Conservation (phyloP, 2,888 invertebrate genomes). For the Tipula unca region DNA sequence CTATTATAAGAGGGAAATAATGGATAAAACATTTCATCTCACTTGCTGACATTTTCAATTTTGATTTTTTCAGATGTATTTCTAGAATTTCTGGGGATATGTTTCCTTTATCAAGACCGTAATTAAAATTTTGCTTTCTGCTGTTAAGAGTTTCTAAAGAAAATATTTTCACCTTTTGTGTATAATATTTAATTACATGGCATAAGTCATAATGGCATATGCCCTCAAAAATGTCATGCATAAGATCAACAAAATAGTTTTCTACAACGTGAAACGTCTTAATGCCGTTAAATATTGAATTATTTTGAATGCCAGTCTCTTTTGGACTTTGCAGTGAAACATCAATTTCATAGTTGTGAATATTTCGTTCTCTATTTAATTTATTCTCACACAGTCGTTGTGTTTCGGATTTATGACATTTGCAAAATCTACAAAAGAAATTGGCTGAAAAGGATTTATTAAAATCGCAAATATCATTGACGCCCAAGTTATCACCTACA, state of each 20-base stretch:
- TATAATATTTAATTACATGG: constrained; percentile 8
- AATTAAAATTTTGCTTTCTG: constrained; percentile 17
- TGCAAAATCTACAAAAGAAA: constrained; percentile 4
- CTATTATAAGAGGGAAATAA: constrained; percentile 26
- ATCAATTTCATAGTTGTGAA: not conserved
- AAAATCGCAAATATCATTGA: not conserved
- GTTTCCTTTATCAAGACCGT: not conserved
- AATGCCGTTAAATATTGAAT: not conserved
- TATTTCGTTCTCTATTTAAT: not conserved
- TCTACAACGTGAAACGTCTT: not conserved
- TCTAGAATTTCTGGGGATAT: constrained; percentile 18
- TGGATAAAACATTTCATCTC: constrained; percentile 25
- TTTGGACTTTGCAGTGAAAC: not conserved
- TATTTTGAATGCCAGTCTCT: not conserved
- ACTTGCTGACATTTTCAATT: constrained; percentile 26
- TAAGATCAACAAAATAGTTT: not conserved
- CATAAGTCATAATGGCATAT: not conserved
- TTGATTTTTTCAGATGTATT: constrained; percentile 22
- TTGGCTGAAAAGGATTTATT: not conserved
- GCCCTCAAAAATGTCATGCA: constrained; percentile 15
- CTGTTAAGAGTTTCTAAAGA: constrained; percentile 9
- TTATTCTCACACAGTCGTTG: not conserved
- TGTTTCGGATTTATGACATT: not conserved
- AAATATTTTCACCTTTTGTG: not conserved
- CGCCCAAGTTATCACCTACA: not conserved